Evolutionary conservation across 2,888 invertebrate species (phyloP).

Genomic region (Catocala nupta): DNA sequence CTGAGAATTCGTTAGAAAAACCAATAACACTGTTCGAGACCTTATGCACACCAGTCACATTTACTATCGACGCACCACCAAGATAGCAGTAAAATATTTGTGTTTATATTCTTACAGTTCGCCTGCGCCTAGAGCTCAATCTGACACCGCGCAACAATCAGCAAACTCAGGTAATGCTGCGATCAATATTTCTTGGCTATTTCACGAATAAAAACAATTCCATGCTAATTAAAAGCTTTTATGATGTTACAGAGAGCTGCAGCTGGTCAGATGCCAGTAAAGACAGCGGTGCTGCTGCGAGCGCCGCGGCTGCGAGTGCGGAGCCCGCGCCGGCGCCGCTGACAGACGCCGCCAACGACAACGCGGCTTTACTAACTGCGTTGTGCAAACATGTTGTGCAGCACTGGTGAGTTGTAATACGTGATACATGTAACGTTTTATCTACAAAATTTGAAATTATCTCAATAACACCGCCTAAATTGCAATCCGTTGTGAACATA

Average conservation of each 20-base stretch:
- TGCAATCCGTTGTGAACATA: too few relatives aligned
- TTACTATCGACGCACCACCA: too few relatives aligned
- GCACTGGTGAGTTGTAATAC: conserved; percentile 61
- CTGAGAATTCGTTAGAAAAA: too few relatives aligned
- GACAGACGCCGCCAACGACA: conserved; percentile 71
- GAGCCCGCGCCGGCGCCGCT: conserved; percentile 49
- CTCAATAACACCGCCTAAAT: too few relatives aligned
- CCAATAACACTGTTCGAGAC: too few relatives aligned
- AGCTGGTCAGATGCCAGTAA: conserved; percentile 81
- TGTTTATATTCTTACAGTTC: conserved; percentile 54
- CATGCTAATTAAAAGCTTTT: too few relatives aligned
- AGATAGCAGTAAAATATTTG: too few relatives aligned
- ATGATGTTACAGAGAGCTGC: conserved; percentile 61
- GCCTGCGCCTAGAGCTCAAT: conserved; percentile 74
- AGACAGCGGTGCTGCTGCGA: conserved; percentile 61
- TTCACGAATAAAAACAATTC: too few relatives aligned
- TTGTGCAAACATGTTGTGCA: conserved; percentile 80
- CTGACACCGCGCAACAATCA: conserved; percentile 73
- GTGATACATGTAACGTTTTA: too few relatives aligned
- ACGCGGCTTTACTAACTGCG: conserved; percentile 73
- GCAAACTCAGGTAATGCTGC: conserved; percentile 78
- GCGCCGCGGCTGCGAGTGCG: conserved; percentile 38
- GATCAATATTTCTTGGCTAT: too few relatives aligned
- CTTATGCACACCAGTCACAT: too few relatives aligned
- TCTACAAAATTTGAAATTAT: too few relatives aligned